Evolutionary conservation across 2,888 invertebrate species (phyloP).

Genomic region (Drosophila austrosaltans): DNA sequence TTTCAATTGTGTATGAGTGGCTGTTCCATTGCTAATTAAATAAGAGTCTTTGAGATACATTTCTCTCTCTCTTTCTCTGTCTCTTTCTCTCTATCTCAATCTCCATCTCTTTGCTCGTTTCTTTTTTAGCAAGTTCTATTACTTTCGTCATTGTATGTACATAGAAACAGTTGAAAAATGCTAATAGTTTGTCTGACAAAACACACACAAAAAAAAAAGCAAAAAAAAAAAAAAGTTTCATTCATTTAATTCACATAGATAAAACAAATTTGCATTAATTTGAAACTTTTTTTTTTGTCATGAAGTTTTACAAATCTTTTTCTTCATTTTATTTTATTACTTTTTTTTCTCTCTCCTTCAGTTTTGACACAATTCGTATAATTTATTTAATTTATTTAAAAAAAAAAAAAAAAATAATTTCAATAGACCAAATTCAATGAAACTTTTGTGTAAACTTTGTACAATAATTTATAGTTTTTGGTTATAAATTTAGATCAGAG

Average conservation of each 20-base stretch:
- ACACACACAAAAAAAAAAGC: background rate
- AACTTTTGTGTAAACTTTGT: background rate
- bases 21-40: slow-evolving; percentile 8
- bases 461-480: background rate
- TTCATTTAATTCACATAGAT: slow-evolving; percentile 12
- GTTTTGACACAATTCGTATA: slow-evolving; percentile 5
- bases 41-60: slow-evolving; percentile 7
- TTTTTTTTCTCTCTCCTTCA: background rate
- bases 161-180: slow-evolving; percentile 13
- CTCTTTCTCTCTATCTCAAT: background rate
- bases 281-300: background rate
- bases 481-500: no score
- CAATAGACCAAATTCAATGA: background rate
- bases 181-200: slow-evolving; percentile 8
- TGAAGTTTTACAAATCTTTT: background rate
- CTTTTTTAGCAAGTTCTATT: slow-evolving; percentile 15
- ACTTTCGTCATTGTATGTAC: slow-evolving; percentile 4
- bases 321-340: background rate
- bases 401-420: background rate
- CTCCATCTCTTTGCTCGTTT: slow-evolving; percentile 11
- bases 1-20: background rate
- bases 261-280: slow-evolving; percentile 12
- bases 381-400: no score
- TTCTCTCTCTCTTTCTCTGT: background rate
- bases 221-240: background rate